Evolutionary conservation across 2,113 vertebrate species (phyloP), one percentile per base, ranked within the genome.

Genomic region (Baryphthengus martii): DNA sequence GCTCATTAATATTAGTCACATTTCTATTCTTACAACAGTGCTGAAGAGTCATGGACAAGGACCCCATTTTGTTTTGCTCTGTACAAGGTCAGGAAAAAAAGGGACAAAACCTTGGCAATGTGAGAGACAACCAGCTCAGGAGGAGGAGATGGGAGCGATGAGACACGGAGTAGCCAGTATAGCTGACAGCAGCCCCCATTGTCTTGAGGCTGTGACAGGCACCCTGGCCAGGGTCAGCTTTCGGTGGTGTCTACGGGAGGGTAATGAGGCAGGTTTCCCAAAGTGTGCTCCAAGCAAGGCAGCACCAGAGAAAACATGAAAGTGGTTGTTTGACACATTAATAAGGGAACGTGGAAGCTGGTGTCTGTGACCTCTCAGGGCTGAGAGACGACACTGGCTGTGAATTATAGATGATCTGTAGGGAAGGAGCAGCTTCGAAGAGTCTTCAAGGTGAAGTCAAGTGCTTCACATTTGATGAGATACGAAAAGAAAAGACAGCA

Each of bases 341-440:
- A 90, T 65, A 75, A 93, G 80, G 9, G 50, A 79, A 84, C 6
- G 33, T 17, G 2, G 24, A 71, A 81, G 75, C 67, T 63, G 76
- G 29, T 75, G 73, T 67, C 88, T 62, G 92, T 92, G 94, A 93
- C 95, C 92, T 58, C 20, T 28, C 39, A 81, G 42, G 76, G 52
- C 47, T 84, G 21, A 42, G 80, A 93, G 65, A n/a, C 95, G 89
- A 90, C 91, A 93, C 52, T 61, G 84, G 13, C 59, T 84, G 83
- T 87, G 91, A 92, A 81, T 93, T 90, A 84, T n/a, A 89, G 89
- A 82, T 78, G 94, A 93, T 95, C 89, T 78, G 42, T 44, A 67
- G 86, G 93, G 76, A 95, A 83, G 42, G 42, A 50, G 37, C 29
- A 77, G 71, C 89, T 94, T 94, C 95, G 93, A 95, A 96, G 52